phyloP scores from a whole-genome alignment of 2,888 invertebrate genomes.

The Ophion obscuratus region DNA sequence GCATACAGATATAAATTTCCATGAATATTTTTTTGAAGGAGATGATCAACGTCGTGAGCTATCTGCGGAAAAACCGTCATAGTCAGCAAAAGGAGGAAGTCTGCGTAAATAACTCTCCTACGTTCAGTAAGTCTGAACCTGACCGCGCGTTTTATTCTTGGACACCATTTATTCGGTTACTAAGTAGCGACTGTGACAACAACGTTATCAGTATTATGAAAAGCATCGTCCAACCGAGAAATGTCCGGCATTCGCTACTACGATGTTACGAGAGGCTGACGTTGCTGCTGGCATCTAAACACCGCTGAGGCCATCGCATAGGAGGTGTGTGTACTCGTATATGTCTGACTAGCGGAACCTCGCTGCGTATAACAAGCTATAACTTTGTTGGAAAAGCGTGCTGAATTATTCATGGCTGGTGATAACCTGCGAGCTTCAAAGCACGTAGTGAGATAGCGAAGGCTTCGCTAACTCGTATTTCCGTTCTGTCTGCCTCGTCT shows the following conservation, averaged over 20 bases:
- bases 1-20: no score
- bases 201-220: slow-evolving; percentile 58
- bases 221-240: slow-evolving; percentile 50
- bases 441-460: slow-evolving; percentile 70
- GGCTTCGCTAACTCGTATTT: slow-evolving; percentile 54
- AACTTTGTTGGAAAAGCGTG: slow-evolving; percentile 71
- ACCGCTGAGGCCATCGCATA: slow-evolving; percentile 18
- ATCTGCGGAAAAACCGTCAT: no score
- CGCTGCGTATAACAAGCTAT: slow-evolving; percentile 70
- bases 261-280: slow-evolving; percentile 51
- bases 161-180: no score
- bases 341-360: slow-evolving; percentile 58
- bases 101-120: no score
- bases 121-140: no score
- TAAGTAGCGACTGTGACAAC: slow-evolving; percentile 26
- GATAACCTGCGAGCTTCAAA: slow-evolving; percentile 70
- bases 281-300: slow-evolving; percentile 39
- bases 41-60: no score
- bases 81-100: no score
- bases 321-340: neutral
- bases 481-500: slow-evolving; percentile 32
- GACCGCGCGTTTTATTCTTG: no score
- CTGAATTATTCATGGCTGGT: slow-evolving; percentile 70
- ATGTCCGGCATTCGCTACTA: slow-evolving; percentile 21
- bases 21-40: no score